Percentiles rank a stretch among this genome's conserved stretches.
phyloP scores from a whole-genome alignment of 2,113 vertebrate genomes.

The Crotalus viridis region DNA sequence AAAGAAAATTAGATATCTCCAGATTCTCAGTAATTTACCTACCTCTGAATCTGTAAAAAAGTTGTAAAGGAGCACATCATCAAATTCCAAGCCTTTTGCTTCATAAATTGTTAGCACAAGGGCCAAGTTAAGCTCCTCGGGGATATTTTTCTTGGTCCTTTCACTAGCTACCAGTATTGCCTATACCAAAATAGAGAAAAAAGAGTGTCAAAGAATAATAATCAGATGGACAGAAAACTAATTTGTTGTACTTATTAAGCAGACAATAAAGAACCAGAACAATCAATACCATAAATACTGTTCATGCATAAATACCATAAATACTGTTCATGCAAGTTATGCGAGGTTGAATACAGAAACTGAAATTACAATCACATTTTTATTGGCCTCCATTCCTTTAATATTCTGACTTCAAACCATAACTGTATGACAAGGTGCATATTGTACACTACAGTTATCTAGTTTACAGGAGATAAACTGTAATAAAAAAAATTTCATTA shows the following conservation, averaged over 20 bases:
- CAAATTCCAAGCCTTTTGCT: conserved; percentile 83
- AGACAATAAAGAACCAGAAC: not conserved
- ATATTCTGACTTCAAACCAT: not conserved
- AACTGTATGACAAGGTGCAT: too few species aligned
- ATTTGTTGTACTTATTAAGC: fast-evolving
- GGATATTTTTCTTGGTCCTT: conserved; percentile 78
- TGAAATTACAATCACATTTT: not conserved
- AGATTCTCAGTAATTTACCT: conserved; percentile 28
- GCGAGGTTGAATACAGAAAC: not conserved
- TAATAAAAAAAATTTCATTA: not conserved
- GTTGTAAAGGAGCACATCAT: conserved; percentile 83
- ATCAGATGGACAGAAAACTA: not conserved
- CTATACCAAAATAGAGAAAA: conserved; percentile 49
- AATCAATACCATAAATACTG: too few species aligned
- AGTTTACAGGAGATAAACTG: too few species aligned
- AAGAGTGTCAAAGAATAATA: not conserved
- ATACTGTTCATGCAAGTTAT: not conserved
- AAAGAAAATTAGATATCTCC: not conserved
- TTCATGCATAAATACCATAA: not conserved
- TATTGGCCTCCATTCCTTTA: not conserved
- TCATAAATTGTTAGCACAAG: conserved; percentile 82
- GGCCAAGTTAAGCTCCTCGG: conserved; percentile 77
- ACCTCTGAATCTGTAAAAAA: conserved; percentile 85
- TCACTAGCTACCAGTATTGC: conserved; percentile 80
- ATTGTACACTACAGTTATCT: too few species aligned